Evolutionary conservation across 1,140 invertebrate genomes (phyloP).

Genomic region (Aporrectodea caliginosa): DNA sequence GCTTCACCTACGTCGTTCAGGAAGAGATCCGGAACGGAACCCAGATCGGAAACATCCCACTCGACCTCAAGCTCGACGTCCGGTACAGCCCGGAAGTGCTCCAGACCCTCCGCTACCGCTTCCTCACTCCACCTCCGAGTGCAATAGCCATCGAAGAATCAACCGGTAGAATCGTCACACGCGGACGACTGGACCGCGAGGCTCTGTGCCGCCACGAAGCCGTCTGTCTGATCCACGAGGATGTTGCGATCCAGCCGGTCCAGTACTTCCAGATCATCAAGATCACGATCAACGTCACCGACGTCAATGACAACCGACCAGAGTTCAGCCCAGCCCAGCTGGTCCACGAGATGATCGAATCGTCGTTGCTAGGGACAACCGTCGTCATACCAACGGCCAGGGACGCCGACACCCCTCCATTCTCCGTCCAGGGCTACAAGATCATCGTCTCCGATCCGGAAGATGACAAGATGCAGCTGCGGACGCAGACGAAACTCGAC

Average conservation of each 20-base stretch:
- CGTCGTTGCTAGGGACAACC: constrained; percentile 10
- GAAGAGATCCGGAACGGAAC: constrained; percentile 1
- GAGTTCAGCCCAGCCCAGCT: not conserved
- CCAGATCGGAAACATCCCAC: constrained; percentile 6
- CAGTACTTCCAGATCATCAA: constrained; percentile 25
- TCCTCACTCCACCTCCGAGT: constrained; percentile 21
- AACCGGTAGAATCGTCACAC: constrained; percentile 17
- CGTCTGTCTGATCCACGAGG: constrained; percentile 16
- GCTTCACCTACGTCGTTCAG: constrained; percentile 17
- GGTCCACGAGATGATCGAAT: constrained; percentile 21
- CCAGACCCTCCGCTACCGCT: constrained; percentile 17
- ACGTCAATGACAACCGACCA: constrained; percentile 26
- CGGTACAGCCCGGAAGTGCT: constrained; percentile 13
- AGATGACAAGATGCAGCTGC: constrained; percentile 63
- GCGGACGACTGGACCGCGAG: constrained; percentile 24
- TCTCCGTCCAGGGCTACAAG: constrained; percentile 46
- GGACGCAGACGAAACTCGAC: constrained; percentile 14
- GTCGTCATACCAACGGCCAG: constrained; percentile 25
- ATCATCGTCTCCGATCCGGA: not conserved
- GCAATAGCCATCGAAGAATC: constrained; percentile 22
- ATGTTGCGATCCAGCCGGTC: constrained; percentile 24
- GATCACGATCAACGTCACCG: constrained; percentile 9
- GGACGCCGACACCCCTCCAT: not conserved
- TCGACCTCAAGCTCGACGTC: not conserved
- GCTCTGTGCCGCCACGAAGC: constrained; percentile 8